These are phyloP conservation scores for Fulmarus glacialis DNA, from an alignment of 2,113 vertebrate genomes.

Conservation along the genomic window DNA sequence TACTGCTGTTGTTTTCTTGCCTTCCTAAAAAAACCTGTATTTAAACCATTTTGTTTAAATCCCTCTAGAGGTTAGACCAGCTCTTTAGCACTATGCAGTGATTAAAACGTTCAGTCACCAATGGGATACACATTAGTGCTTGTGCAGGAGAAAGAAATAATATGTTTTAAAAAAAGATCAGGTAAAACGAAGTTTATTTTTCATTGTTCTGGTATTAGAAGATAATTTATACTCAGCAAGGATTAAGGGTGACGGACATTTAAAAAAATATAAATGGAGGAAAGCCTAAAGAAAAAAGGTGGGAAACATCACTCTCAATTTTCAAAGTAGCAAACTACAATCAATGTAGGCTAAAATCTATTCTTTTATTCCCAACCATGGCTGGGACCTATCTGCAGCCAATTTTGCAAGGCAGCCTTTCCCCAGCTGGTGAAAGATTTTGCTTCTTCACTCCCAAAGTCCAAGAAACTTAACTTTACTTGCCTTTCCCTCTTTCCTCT, in stretches of 20 bases:
- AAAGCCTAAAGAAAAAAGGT: not conserved
- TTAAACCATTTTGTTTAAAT: not conserved
- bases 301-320: not conserved
- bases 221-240: not conserved
- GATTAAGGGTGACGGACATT: not conserved
- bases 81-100: not conserved
- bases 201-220: not conserved
- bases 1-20: not conserved
- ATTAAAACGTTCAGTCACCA: not conserved
- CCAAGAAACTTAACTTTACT: not conserved
- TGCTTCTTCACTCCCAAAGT: not conserved
- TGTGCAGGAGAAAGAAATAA: not conserved
- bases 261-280: not conserved
- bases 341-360: not conserved
- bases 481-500: not conserved
- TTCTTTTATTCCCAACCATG: not conserved
- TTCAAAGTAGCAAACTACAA: not conserved
- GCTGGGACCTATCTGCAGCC: not conserved
- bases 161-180: not conserved
- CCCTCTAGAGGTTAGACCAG: not conserved
- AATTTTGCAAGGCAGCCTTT: not conserved
- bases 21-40: not conserved
- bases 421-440: not conserved
- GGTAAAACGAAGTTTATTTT: not conserved
- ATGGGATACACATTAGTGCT: not conserved